These are phyloP conservation scores for Campylorhamphus procurvoides DNA, from an alignment of 2,113 vertebrate genomes.

Conservation along the genomic window DNA sequence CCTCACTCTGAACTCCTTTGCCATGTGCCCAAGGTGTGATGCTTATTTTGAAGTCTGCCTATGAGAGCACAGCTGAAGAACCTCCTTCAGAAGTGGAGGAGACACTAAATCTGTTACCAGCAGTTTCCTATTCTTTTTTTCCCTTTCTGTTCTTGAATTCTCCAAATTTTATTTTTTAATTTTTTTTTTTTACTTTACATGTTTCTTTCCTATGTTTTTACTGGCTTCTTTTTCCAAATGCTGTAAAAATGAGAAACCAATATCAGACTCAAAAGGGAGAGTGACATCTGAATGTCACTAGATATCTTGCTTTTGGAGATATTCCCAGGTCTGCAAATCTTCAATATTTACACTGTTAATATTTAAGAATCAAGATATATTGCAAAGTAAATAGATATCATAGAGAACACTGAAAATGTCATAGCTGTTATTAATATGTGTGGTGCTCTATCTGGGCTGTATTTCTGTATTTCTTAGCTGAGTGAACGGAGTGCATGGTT, in stretches of 20 bases:
- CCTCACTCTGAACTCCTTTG: neutral
- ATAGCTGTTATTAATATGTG: neutral
- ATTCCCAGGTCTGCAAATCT: neutral
- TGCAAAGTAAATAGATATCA: neutral
- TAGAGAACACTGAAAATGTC: neutral
- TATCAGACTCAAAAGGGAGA: neutral
- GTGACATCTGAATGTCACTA: neutral
- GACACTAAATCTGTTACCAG: neutral
- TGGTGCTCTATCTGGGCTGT: neutral
- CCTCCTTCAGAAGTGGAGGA: neutral
- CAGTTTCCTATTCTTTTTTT: neutral
- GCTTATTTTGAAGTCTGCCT: neutral
- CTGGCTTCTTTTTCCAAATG: neutral
- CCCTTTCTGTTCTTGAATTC: neutral
- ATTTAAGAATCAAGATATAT: slow-evolving; percentile 23
- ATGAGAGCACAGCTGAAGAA: neutral
- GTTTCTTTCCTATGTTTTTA: neutral
- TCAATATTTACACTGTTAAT: neutral
- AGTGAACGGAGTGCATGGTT: neutral
- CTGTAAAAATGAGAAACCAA: neutral
- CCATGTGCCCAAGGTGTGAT: fast-evolving
- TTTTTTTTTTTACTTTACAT: neutral
- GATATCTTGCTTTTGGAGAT: neutral
- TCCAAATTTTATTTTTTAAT: neutral
- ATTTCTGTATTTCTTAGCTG: neutral